A percentile compares a stretch with the other conserved stretches of the same genome.
These are phyloP conservation scores for Ctenodactylus gundi DNA, from an alignment of 2,113 vertebrate species.

Conservation along the genomic window DNA sequence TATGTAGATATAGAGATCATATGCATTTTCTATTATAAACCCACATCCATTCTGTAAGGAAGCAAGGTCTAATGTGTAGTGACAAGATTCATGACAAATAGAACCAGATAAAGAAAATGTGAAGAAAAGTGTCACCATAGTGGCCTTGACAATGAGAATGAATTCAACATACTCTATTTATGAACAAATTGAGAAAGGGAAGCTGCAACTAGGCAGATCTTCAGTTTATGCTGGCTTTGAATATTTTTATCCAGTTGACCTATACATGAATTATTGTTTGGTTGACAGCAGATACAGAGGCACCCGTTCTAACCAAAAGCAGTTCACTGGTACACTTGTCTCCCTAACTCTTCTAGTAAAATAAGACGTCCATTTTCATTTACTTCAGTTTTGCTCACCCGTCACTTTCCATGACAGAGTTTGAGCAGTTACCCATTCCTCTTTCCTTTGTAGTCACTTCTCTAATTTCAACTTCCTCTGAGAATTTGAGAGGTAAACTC, in stretches of 20 bases:
- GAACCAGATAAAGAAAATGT: neutral
- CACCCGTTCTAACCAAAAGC: neutral
- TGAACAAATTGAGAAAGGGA: neutral
- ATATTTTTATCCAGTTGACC: neutral
- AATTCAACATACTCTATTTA: neutral
- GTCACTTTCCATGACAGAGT: neutral
- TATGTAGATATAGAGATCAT: too few relatives aligned
- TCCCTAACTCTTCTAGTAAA: conserved; percentile 2
- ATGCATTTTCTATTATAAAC: too few relatives aligned
- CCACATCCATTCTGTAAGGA: neutral
- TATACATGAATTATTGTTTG: neutral
- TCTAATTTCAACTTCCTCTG: conserved; percentile 27
- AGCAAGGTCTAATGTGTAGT: neutral
- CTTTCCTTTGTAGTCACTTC: neutral
- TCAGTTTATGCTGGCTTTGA: neutral
- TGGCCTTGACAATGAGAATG: too few relatives aligned
- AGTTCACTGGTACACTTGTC: neutral
- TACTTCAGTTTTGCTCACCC: neutral
- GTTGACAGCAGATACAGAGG: neutral
- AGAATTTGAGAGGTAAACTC: neutral
- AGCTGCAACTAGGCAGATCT: neutral
- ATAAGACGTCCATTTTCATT: neutral
- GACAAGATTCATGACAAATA: neutral
- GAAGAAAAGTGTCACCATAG: too few relatives aligned
- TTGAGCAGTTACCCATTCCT: neutral